phyloP scores from a whole-genome alignment of 2,797 vertebrate species.

The Xerus rutilus region DNA sequence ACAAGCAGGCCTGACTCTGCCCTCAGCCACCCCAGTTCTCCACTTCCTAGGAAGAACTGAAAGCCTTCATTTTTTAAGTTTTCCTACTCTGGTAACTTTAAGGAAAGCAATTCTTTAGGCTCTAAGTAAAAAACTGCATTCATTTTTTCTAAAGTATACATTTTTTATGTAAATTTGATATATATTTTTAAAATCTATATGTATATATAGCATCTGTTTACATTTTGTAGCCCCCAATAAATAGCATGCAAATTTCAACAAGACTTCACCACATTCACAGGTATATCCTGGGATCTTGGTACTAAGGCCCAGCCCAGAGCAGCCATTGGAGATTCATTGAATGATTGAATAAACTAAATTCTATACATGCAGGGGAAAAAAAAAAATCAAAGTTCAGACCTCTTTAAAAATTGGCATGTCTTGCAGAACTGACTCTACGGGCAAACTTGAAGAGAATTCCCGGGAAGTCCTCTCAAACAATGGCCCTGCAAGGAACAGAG shows the following conservation, averaged over 20 bases:
- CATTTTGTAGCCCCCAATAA: not conserved
- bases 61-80: not conserved
- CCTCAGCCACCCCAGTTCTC: not conserved
- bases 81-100: not conserved
- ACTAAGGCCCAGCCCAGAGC: not conserved
- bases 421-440: not conserved
- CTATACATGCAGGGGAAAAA: not conserved
- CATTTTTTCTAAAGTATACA: not conserved
- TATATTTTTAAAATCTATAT: not conserved
- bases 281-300: not conserved
- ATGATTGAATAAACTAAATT: not conserved
- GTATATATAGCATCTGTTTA: not conserved
- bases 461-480: slow-evolving; percentile 2
- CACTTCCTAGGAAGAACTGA: not conserved
- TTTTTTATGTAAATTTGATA: not conserved
- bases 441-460: not conserved
- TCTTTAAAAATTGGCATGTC: slow-evolving; percentile 54
- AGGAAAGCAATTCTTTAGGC: not conserved
- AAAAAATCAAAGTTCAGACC: not conserved
- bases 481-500: not conserved
- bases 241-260: not conserved
- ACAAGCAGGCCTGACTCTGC: not conserved
- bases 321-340: not conserved
- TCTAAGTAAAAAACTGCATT: not conserved
- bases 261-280: not conserved